Evolutionary conservation across 2,888 invertebrate species (phyloP).

Genomic region (Mermis nigrescens): DNA sequence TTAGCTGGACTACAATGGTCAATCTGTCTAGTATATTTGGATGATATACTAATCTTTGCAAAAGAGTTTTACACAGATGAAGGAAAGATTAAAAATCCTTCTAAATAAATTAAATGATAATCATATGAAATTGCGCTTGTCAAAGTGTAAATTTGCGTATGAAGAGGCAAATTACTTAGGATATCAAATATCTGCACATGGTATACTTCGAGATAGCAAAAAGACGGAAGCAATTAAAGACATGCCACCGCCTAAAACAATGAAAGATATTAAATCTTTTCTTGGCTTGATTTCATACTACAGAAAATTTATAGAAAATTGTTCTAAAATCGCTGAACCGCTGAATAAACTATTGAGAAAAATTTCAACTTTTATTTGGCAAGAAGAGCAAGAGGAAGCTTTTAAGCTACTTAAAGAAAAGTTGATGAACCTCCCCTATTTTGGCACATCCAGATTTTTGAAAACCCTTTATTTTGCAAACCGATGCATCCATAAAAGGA

Average conservation of each 20-base stretch:
- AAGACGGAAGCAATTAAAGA: constrained; percentile 19
- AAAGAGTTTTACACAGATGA: constrained; percentile 16
- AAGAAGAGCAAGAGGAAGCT: constrained; percentile 11
- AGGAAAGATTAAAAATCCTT: constrained; percentile 16
- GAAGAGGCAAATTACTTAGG: constrained; percentile 24
- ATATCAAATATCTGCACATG: constrained; percentile 23
- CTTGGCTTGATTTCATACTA: constrained; percentile 28
- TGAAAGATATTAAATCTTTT: constrained; percentile 16
- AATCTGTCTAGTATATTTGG: constrained; percentile 18
- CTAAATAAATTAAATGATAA: constrained; percentile 7
- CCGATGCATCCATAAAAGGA: constrained; percentile 22
- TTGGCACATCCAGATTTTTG: constrained; percentile 19
- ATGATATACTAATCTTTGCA: constrained; percentile 19
- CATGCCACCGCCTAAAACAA: constrained; percentile 20
- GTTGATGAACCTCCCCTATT: constrained; percentile 12
- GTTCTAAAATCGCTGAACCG: constrained; percentile 9
- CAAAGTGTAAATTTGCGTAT: constrained; percentile 19
- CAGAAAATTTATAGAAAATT: constrained; percentile 16
- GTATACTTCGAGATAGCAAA: constrained; percentile 19
- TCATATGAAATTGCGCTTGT: constrained; percentile 19
- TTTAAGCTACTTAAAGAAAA: constrained; percentile 11
- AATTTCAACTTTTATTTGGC: constrained; percentile 13
- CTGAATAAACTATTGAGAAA: constrained; percentile 6
- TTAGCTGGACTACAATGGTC: constrained; percentile 16
- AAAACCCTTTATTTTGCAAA: constrained; percentile 19